These are phyloP conservation scores for Gymnoscopelus braueri DNA, from an alignment of 2,797 vertebrate species.

Conservation along the genomic window DNA sequence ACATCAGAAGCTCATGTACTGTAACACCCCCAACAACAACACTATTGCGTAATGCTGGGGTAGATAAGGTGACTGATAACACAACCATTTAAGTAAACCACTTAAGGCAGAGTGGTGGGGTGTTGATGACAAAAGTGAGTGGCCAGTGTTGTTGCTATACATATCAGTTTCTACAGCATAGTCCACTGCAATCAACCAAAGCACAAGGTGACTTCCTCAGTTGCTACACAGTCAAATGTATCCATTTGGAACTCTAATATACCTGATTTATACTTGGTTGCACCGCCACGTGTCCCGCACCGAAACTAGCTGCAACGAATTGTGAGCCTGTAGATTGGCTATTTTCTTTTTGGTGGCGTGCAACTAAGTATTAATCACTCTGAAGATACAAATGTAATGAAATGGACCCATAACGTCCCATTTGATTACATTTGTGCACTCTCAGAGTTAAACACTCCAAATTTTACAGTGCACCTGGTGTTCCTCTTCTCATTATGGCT, in stretches of 20 bases:
- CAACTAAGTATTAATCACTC: too few species aligned
- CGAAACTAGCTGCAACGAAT: too few species aligned
- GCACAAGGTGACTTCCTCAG: not conserved
- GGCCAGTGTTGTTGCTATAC: slow-evolving; percentile 3
- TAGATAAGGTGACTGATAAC: slow-evolving; percentile 49
- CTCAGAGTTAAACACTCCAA: too few species aligned
- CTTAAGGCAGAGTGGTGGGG: slow-evolving; percentile 22
- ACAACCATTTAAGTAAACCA: slow-evolving; percentile 9
- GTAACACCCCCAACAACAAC: slow-evolving; percentile 50
- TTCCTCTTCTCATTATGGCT: not conserved
- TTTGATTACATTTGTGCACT: too few species aligned
- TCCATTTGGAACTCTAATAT: too few species aligned
- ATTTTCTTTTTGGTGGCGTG: too few species aligned
- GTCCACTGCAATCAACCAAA: slow-evolving; percentile 1
- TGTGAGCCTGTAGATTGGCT: too few species aligned
- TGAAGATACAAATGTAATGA: too few species aligned
- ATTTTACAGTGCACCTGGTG: too few species aligned
- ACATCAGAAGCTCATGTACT: slow-evolving; percentile 31
- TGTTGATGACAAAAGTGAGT: slow-evolving; percentile 15
- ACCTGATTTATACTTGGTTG: too few species aligned
- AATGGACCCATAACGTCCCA: too few species aligned
- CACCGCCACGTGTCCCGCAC: too few species aligned
- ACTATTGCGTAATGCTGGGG: slow-evolving; percentile 52
- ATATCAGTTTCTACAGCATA: slow-evolving; percentile 12
- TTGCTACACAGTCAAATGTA: not conserved